These are phyloP conservation scores for Piezodorus guildinii DNA, from an alignment of 1,140 invertebrate genomes.

Conservation along the genomic window DNA sequence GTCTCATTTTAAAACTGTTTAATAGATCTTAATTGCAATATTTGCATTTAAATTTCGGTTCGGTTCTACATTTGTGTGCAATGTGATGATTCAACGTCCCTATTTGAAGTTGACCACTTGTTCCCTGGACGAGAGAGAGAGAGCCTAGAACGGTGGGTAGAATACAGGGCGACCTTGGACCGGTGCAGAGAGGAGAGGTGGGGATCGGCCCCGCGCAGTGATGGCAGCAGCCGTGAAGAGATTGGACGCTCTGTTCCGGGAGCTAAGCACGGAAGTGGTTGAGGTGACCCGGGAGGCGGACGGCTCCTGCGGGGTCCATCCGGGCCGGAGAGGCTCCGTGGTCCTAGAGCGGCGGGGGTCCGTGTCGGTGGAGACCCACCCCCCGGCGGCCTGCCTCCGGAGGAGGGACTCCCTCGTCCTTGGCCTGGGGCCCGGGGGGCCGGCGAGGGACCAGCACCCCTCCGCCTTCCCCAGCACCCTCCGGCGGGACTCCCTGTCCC, in stretches of 20 bases:
- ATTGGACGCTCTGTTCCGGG: conserved; percentile 56
- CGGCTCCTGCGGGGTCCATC: conserved; percentile 55
- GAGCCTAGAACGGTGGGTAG: no score
- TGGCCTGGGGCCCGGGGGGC: conserved; percentile 21
- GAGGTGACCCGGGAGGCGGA: conserved; percentile 32
- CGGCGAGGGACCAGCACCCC: conserved; percentile 37
- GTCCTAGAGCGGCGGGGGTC: conserved; percentile 27
- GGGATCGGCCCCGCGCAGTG: background rate
- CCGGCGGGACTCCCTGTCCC: conserved; percentile 39
- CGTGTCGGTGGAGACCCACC: conserved; percentile 28
- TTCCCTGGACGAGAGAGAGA: background rate
- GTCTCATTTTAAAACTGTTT: no score
- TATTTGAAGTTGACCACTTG: background rate
- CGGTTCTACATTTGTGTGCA: no score
- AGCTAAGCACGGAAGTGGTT: conserved; percentile 27
- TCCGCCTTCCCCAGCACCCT: conserved; percentile 53
- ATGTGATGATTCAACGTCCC: background rate
- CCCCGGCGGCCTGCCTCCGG: conserved; percentile 32
- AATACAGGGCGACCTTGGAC: background rate
- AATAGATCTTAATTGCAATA: no score
- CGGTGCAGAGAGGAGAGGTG: background rate
- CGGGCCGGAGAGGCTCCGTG: conserved; percentile 34
- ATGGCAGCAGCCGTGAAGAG: conserved; percentile 49
- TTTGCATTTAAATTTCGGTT: no score
- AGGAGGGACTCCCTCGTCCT: conserved; percentile 39